These are phyloP conservation scores for Meiosimyza decipiens DNA, from an alignment of 2,888 invertebrate species.

Conservation along the genomic window DNA sequence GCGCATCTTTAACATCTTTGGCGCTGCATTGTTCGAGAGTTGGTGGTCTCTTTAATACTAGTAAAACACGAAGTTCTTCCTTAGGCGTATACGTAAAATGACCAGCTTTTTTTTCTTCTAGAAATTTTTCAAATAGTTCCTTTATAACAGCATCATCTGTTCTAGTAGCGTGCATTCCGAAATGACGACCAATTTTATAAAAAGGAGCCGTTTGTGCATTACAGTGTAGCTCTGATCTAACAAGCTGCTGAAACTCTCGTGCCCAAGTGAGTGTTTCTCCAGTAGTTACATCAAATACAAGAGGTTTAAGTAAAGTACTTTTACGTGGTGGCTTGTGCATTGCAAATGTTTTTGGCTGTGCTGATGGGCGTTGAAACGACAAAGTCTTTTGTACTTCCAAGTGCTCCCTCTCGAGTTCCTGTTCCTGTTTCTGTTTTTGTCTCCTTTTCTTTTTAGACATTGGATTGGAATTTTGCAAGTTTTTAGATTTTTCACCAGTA, in stretches of 20 bases:
- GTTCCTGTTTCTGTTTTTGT: not conserved
- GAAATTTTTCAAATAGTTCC: not conserved
- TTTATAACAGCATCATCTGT: not conserved
- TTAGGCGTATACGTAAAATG: slow-evolving; percentile 22
- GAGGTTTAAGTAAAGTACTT: not conserved
- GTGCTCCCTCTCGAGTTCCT: not conserved
- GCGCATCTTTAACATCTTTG: not conserved
- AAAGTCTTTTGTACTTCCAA: no score
- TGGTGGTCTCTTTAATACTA: slow-evolving; percentile 14
- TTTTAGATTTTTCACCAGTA: not conserved
- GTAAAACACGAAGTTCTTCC: slow-evolving; percentile 1
- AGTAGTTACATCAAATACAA: not conserved
- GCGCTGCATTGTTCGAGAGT: not conserved
- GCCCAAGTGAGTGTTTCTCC: not conserved
- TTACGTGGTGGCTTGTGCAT: not conserved
- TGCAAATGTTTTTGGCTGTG: not conserved
- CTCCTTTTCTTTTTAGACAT: not conserved
- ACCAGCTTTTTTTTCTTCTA: slow-evolving; percentile 8
- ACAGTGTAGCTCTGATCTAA: not conserved
- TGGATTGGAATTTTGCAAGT: not conserved
- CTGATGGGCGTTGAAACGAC: not conserved
- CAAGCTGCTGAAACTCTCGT: not conserved
- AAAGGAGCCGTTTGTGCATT: not conserved
- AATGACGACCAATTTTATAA: slow-evolving; percentile 10
- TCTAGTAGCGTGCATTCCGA: slow-evolving; percentile 3